Base-by-base conservation (phyloP, 2,888 invertebrate species). In the Strigamia transsilvanica region DNA sequence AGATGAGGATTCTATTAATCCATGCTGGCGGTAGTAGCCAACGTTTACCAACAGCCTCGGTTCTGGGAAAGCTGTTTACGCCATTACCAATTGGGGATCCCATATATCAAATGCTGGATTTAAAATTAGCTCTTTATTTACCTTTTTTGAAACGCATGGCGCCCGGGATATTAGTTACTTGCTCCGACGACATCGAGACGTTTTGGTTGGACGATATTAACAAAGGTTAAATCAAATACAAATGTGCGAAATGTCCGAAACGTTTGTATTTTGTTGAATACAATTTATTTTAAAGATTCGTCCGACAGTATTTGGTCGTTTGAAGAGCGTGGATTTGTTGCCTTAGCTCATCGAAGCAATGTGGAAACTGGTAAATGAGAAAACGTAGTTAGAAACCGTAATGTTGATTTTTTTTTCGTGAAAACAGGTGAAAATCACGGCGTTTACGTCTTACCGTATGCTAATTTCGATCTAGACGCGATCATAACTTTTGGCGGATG, bases 11-110 rank as follows among this genome's bases (percentile, higher is more conserved):
- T 1, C 85, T 90, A 12, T 85, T 90, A 15, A 87, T 90, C 23
- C 89, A 88, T 84, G 88, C 89, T 79, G 90, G 90, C 13, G 90
- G 90, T 1, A 87, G 87, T 85, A 89, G 89, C 83, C 88, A 89
- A 85, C 85, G 90, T n/a, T 86, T 89, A 84, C 89, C 89, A 9
- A 89, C 88, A 83, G 87, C 88, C 27, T 87, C 87, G 82, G 86
- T 88, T 18, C 85, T 89, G 10, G 90, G 90, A 2, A 90, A 90
- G 84, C 85, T 89, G 4, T 89, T 89, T 84, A 87, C 88, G 15
- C 86, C 88, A 42, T 83, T 89, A 12, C 89, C 89, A 0, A 84
- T 87, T 79, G 87, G 85, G 12, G 79, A 83, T 12, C 84, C 83
- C 1, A 85, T 87, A 81, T 87, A 86, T 81, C 87, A 87, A 80